Percentiles rank a stretch among this genome's conserved stretches.
phyloP scores from a whole-genome alignment of 2,888 invertebrate genomes.

The Trachelus iudaicus region DNA sequence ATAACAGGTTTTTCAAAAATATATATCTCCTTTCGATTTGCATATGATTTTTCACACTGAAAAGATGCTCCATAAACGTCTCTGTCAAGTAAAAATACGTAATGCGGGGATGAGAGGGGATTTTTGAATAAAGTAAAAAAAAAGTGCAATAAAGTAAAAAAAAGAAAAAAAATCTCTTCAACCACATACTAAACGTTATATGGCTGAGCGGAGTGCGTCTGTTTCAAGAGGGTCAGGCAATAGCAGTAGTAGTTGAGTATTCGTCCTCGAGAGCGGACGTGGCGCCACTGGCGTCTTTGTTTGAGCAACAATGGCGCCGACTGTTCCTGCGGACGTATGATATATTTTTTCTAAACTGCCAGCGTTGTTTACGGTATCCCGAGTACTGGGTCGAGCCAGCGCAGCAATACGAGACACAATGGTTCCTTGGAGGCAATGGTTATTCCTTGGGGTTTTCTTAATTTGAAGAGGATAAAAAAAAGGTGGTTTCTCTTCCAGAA shows the following conservation, averaged over 20 bases:
- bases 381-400: no score
- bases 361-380: no score
- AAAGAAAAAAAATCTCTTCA: not conserved
- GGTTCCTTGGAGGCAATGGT: no score
- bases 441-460: no score
- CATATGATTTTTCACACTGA: not conserved
- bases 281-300: conserved; percentile 35
- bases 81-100: no score
- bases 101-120: not conserved
- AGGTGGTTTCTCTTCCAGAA: no score
- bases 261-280: conserved; percentile 46
- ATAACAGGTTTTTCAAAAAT: no score
- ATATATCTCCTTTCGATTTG: no score
- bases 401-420: no score
- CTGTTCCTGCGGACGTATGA: no score
- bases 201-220: conserved; percentile 42
- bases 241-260: conserved; percentile 31
- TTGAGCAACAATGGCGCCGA: conserved; percentile 36
- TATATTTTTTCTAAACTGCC: no score
- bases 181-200: conserved; percentile 37
- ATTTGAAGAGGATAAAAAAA: no score
- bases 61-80: not conserved
- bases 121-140: not conserved
- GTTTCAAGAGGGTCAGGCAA: conserved; percentile 40
- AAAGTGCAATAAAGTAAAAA: not conserved